A percentile compares a stretch with the other conserved stretches of the same genome.
phyloP scores from a whole-genome alignment of 2,797 vertebrate species.

The Uromys caudimaculatus region DNA sequence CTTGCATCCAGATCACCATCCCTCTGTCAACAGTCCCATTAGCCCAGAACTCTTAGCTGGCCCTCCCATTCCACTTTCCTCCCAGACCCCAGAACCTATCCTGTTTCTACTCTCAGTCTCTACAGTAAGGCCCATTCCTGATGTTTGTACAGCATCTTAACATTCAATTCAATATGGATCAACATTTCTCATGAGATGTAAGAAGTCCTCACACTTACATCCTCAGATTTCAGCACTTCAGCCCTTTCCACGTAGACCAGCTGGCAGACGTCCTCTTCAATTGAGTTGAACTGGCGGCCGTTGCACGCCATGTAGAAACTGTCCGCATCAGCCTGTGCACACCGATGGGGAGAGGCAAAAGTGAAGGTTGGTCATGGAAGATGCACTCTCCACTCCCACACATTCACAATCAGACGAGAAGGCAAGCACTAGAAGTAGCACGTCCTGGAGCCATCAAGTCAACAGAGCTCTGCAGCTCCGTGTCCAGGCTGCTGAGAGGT shows the following conservation, averaged over 20 bases:
- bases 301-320: constrained; percentile 97
- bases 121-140: background rate
- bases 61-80: background rate
- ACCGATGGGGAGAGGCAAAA: constrained; percentile 20
- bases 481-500: background rate
- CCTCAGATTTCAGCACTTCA: constrained; percentile 96
- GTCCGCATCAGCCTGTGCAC: constrained; percentile 93
- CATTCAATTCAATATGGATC: background rate
- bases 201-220: constrained; percentile 88
- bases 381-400: background rate
- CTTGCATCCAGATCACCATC: background rate
- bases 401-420: constrained; percentile 13
- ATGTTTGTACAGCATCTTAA: background rate
- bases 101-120: background rate
- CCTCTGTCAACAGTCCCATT: background rate
- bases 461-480: background rate
- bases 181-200: background rate
- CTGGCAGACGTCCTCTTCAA: constrained; percentile 98
- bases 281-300: constrained; percentile 97
- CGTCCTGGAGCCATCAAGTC: background rate
- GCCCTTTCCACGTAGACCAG: constrained; percentile 97
- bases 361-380: background rate
- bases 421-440: background rate
- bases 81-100: background rate
- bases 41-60: background rate